Base-by-base conservation (phyloP, 2,113 vertebrate genomes). In the Prunella himalayana region DNA sequence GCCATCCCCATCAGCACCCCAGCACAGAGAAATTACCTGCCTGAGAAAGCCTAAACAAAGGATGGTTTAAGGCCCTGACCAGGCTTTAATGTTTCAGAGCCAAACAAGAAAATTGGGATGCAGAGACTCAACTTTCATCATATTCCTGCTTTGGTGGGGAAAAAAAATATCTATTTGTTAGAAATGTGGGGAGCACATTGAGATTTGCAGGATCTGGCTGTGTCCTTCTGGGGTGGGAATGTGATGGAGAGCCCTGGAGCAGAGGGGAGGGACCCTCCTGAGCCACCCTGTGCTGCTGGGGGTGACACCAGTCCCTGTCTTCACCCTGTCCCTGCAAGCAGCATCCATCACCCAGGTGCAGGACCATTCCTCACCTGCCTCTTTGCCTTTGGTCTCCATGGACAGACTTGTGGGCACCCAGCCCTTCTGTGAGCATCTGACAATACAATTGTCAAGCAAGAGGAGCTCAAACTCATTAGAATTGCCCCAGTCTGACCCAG, bases 351-450 rank as follows among this genome's bases (percentile, higher is more conserved):
- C 18, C 49, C 61, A 15, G 28, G 6, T 8, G 33, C 41, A 47
- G 41, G 71, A 14, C 51, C 39, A 24, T 1, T 0, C 27, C n/a
- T 56, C 1, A 0, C 19, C 16, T 0, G 0, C 25, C 21, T 57
- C 77, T 56, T 41, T 22, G 17, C 15, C 47, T 75, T 31, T 2
- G 4, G 27, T 73, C 11, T 27, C 73, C 49, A 37, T 3, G 4
- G 30, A 65, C 33, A 75, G 17, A 20, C 39, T 12, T 4, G 6
- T 27, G 41, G 24, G 21, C 39, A 44, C 56, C 6, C 42, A 50
- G 47, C 79, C n/a, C 33, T 59, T 78, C 15, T 31, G 11, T 35
- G 37, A 49, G 47, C 9, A 50, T 39, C 50, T 64, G 31, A 37
- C 42, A 16, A 49, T 44, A 35, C 22, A 44, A 20, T 6, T 45